Base-by-base conservation (phyloP, 2,797 vertebrate species). In the Champsocephalus esox region DNA sequence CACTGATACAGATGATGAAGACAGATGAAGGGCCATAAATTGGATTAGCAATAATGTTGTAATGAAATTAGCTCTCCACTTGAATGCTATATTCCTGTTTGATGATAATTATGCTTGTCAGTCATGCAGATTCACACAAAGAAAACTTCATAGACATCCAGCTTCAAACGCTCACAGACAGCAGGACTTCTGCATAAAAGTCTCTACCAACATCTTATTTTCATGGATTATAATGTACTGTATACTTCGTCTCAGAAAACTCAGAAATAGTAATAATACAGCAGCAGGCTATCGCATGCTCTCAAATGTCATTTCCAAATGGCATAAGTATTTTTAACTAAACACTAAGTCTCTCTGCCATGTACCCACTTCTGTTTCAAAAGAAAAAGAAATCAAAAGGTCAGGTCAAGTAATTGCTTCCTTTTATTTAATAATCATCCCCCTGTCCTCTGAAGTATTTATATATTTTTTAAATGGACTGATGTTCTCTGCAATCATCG, bases 1-100 rank as follows among this genome's bases (percentile, higher is more conserved):
- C 88, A 89, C 57, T 71, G 85, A 79, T 88, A 78, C 84, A 86
- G 81, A 88, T 82, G 81, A 92, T 89, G 88, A 90, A 87, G 87
- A 88, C 74, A 70, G 88, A 92, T 88, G 87, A 79, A 80, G 83
- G 72, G 66, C 55, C 17, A 54, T 87, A 73, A 87, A 91, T 89
- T 75, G 81, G 73, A 91, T 92, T 86, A 88, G 85, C 75, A 58
- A 28, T 62, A 76, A 88, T 66, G 73, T 62, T 81, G 81, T 83
- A 87, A 92, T 90, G 77, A 79, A 90, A 90, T 90, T 80, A 88
- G 70, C 49, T 60, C 61, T 71, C 66, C 56, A 16, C 71, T 84
- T 73, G 52, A 79, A 73, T 62, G 73, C 52, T 77, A 67, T 63
- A 32, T 46, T 74, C 68, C 43, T 46, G 49, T 83, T 87, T 84